Base-by-base conservation (phyloP, 2,797 vertebrate species). In the Lithobates sylvaticus region DNA sequence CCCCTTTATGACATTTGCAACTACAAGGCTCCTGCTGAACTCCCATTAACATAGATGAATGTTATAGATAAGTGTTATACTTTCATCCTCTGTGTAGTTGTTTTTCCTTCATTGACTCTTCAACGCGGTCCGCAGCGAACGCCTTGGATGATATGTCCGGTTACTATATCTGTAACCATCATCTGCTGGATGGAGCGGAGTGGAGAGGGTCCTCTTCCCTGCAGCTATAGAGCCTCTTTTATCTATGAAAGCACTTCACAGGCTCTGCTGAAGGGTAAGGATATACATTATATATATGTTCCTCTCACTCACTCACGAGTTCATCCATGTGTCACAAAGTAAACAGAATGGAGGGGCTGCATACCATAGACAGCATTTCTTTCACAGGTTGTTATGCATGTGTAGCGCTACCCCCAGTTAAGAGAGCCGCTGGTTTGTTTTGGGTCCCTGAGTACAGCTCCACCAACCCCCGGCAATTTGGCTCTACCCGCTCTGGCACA, bases 91-190 rank as follows among this genome's bases (percentile, higher is more conserved):
- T 13, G 1, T 54, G 50, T 18, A 54, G 50, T 18, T 54, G 16
- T 54, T 54, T 4, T 61, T 23, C 18, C 50, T 23, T 23, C 21
- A 61, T 61, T 61, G 54, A 61, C n/a, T 54, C 50, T 16, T 5
- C 50, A 47, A 1, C 10, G 13, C 4, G 16, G 5, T 15, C 13
- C 0, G 50, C 50, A 54, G 50, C 16, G 50, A 47, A 10, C 2
- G 10, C 16, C 16, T 18, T 61, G 6, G 21, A 23, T 23, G 54
- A 61, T 0, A 7, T n/a, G 18, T 23, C 5, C 54, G 21, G 54
- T 61, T 61, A 1, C 54, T 71, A 26, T 47, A 58, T 81, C 32
- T 80, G 78, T 58, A 50, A 26, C 42, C 50, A 27, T 73, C 34
- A 58, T 15, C 10, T 71, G 47, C 47, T 18, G 78, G 47, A 39